phyloP scores from a whole-genome alignment of 2,888 invertebrate species.

The Bhutanitis thaidina region DNA sequence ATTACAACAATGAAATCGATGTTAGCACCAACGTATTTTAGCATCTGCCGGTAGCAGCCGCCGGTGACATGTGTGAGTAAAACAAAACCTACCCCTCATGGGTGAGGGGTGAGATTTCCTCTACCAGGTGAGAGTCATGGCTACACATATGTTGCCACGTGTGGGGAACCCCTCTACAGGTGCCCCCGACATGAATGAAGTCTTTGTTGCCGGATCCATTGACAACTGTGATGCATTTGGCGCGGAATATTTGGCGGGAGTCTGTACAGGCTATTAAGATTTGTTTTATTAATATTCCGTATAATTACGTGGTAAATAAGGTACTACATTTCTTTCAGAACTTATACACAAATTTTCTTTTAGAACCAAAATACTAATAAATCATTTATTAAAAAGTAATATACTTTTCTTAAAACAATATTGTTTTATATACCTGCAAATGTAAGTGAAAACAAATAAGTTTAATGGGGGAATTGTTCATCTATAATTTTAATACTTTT shows the following conservation, averaged over 20 bases:
- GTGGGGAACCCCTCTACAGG: conserved; percentile 74
- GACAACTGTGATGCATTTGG: conserved; percentile 64
- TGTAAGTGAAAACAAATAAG: no score
- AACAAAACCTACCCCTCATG: conserved; percentile 58
- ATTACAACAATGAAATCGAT: conserved; percentile 58
- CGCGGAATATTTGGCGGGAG: conserved; percentile 63
- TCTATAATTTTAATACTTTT: no score
- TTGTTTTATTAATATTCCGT: neutral
- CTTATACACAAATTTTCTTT: no score
- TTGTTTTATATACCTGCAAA: no score
- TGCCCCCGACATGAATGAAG: conserved; percentile 58
- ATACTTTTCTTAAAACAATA: no score
- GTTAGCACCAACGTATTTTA: conserved; percentile 73
- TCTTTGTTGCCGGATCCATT: conserved; percentile 66
- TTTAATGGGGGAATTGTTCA: no score
- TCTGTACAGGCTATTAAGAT: conserved; percentile 20
- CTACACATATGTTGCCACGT: conserved; percentile 67
- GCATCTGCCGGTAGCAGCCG: conserved; percentile 77
- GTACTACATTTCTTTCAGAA: no score
- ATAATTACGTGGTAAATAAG: neutral
- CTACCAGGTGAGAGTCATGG: conserved; percentile 62
- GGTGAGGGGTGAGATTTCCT: conserved; percentile 66
- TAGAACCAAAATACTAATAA: no score
- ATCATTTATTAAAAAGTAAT: no score
- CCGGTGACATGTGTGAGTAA: conserved; percentile 65